Base-by-base conservation (phyloP, 2,888 invertebrate genomes). In the Cephus nigrinus region DNA sequence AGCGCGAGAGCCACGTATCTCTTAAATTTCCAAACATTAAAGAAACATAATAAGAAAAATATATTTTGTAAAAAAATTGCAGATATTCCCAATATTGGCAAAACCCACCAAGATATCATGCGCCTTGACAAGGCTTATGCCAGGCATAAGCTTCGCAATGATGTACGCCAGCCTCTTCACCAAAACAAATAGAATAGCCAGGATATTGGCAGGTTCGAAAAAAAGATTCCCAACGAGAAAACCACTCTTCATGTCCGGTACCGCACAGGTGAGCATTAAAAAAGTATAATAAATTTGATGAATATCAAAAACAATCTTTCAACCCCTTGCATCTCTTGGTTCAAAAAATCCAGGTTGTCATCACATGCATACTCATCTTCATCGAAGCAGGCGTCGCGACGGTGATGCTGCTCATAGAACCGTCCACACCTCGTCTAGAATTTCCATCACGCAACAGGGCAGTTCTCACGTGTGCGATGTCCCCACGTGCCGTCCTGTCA, bases 131-230 rank as follows among this genome's bases (percentile, higher is more conserved):
- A 92, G 95, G 40, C 92, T 93, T 31, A 88, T 94, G 85, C 94
- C 94, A 0, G 94, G 94, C 4, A 92, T 95, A 81, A 94, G 94
- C 81, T 95, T 96, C 88, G 93, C 95, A 4, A 94, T 96, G 92
- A 95, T 96, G 84, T 96, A 96, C 90, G 95, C 95, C 0, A 94
- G 95, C 11, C 91, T 96, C 76, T 93, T 96, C 74, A 96, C 96
- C 23, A 96, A 96, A 91, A 96, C 96, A 0, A 96, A 96, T 87
- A 92, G 96, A 79, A 96, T 96, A 80, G 95, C 96, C 0, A 90
- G 96, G 55, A 96, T 96, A 83, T 92, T 96, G 80, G 95, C 95
- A 12, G 95, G 95, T 3, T 95, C 94, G 79, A 96, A 95, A 90
- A 95, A 95, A 88, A 92, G 94, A 78, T 95, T 96, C 82, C 94